Evolutionary conservation across 1,140 invertebrate genomes (phyloP).

Genomic region (Drosophila ercepeae): DNA sequence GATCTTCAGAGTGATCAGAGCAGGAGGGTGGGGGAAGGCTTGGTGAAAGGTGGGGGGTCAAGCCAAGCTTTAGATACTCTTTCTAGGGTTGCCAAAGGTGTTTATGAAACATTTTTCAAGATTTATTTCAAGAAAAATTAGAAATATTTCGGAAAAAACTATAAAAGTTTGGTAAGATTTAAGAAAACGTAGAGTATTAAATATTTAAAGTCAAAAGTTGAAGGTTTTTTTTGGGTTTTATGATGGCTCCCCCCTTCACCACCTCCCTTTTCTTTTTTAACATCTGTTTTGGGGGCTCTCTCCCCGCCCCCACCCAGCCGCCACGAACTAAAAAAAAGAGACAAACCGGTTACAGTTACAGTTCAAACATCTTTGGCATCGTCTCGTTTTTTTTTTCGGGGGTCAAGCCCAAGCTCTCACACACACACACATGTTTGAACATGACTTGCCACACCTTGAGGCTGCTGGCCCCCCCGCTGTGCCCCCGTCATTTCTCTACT

Average conservation of each 20-base stretch:
- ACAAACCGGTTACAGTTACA: conserved; percentile 74
- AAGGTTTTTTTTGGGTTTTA: too few species aligned
- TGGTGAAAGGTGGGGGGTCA: conserved; percentile 19
- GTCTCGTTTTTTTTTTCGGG: conserved; percentile 63
- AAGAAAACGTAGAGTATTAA: too few species aligned
- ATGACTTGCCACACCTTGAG: conserved; percentile 53
- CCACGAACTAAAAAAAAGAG: conserved; percentile 4
- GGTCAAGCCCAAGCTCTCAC: conserved; percentile 49
- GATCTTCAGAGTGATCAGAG: neutral
- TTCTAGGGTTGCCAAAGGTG: neutral
- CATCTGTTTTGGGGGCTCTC: neutral
- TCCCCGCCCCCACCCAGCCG: conserved; percentile 2
- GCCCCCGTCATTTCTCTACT: neutral
- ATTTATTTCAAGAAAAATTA: neutral
- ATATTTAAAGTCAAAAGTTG: too few species aligned
- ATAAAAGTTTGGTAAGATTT: too few species aligned
- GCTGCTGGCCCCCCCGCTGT: neutral
- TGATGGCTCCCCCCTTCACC: conserved; percentile 8
- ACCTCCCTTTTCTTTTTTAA: neutral
- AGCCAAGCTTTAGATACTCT: conserved; percentile 5
- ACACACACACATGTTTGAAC: conserved; percentile 1
- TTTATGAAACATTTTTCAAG: neutral
- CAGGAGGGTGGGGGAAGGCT: neutral
- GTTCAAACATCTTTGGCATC: conserved; percentile 54
- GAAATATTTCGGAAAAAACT: too few species aligned